Conservation (phyloP, 2,113 vertebrate genomes). For the Indri indri region DNA sequence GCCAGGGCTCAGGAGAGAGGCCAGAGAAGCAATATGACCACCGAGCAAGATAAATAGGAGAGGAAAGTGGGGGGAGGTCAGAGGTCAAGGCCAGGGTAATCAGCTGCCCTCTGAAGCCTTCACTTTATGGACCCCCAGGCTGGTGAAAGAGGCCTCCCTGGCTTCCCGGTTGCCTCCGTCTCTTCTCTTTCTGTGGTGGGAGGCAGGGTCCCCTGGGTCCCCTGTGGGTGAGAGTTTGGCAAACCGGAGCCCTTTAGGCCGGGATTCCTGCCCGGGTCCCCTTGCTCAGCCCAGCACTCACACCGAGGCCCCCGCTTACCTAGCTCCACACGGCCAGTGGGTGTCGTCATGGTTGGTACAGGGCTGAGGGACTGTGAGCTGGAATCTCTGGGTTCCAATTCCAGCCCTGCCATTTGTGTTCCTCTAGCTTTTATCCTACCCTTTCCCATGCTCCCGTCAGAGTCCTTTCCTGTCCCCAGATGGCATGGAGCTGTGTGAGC, state of each 20-base stretch:
- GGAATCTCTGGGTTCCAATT: background rate
- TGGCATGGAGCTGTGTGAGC: background rate
- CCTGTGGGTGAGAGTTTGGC: background rate
- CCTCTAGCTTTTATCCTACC: background rate
- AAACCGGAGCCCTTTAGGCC: background rate
- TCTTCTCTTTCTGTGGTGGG: background rate
- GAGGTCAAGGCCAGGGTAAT: background rate
- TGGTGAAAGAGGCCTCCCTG: background rate
- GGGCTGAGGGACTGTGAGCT: background rate
- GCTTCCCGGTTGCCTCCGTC: background rate
- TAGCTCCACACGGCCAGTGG: background rate
- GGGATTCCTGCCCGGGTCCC: background rate
- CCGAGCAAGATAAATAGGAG: background rate
- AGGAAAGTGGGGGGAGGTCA: background rate
- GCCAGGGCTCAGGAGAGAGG: background rate
- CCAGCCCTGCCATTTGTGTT: background rate
- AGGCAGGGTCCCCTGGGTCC: background rate
- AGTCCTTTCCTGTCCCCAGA: background rate
- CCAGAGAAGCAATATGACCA: background rate
- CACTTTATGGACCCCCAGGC: background rate
- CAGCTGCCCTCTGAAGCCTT: background rate
- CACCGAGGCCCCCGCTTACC: background rate
- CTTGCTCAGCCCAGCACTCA: background rate
- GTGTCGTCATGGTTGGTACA: background rate
- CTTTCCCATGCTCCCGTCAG: background rate